Evolutionary conservation across 2,797 vertebrate species (phyloP).

Genomic region (Hybognathus amarus): DNA sequence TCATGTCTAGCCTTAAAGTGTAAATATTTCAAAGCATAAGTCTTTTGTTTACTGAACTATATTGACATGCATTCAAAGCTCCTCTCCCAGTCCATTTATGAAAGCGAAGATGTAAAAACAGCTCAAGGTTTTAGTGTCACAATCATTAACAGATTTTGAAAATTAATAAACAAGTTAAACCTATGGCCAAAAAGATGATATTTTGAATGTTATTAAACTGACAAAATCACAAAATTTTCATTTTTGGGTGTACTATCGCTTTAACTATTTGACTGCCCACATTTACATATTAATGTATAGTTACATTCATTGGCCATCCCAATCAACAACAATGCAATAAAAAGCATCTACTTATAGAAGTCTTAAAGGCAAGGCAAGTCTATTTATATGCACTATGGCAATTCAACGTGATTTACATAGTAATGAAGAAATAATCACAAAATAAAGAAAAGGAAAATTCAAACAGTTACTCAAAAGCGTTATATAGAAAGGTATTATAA

Average conservation of each 20-base stretch:
- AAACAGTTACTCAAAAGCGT: no score
- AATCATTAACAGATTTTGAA: neutral
- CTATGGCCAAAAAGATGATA: neutral
- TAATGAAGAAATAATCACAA: no score
- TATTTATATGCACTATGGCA: no score
- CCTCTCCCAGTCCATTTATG: neutral
- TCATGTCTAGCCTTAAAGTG: neutral
- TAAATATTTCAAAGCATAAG: neutral
- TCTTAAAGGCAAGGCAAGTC: neutral
- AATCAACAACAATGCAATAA: neutral
- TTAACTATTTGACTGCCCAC: neutral
- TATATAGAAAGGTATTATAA: no score
- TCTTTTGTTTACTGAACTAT: neutral
- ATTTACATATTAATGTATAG: neutral
- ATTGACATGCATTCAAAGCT: neutral
- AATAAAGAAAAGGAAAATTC: no score
- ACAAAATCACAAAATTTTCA: neutral
- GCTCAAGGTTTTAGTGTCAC: neutral
- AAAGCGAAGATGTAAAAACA: neutral
- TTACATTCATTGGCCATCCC: neutral
- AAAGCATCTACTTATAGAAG: neutral
- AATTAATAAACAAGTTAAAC: neutral
- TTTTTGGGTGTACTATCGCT: neutral
- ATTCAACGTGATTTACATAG: no score
- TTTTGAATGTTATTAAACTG: neutral